Conservation (phyloP, 2,113 vertebrate genomes). For the Pao palembangensis region DNA sequence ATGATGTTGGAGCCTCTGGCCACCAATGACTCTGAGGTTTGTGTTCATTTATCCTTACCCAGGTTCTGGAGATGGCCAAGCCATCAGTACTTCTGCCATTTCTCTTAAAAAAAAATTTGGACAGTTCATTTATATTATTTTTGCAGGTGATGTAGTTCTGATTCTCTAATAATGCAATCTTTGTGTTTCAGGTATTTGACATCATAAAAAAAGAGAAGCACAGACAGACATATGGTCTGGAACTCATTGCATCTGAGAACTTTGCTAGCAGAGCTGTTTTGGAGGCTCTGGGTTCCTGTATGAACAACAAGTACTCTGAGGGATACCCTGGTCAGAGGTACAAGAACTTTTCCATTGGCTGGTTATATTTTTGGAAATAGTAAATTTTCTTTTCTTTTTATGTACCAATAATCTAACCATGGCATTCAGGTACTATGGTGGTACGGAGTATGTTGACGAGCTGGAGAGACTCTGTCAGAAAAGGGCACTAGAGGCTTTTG, state of each 20-base stretch:
- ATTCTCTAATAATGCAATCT: not conserved
- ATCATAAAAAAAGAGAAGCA: constrained; percentile 94
- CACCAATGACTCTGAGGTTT: constrained; percentile 84
- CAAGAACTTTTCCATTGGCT: not conserved
- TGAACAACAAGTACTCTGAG: constrained; percentile 99
- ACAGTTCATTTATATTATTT: not conserved
- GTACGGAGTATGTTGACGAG: constrained; percentile 90
- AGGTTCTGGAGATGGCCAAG: not conserved
- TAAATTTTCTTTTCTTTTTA: not conserved
- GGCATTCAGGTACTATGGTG: constrained; percentile 85
- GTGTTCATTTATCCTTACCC: constrained; percentile 11
- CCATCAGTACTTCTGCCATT: no score
- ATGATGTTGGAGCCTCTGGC: constrained; percentile 87
- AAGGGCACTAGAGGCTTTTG: constrained; percentile 83
- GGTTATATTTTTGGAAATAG: not conserved
- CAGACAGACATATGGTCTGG: constrained; percentile 86
- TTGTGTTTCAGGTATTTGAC: constrained; percentile 77
- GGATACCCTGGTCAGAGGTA: constrained; percentile 97
- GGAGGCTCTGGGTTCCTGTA: constrained; percentile 94
- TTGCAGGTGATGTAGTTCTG: no score
- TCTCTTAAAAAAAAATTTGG: not conserved
- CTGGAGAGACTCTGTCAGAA: constrained; percentile 93
- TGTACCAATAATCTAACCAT: not conserved
- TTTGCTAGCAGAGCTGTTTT: constrained; percentile 93
- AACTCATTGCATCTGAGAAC: constrained; percentile 95